Conservation (phyloP, 2,113 vertebrate genomes). For the Natator depressus region DNA sequence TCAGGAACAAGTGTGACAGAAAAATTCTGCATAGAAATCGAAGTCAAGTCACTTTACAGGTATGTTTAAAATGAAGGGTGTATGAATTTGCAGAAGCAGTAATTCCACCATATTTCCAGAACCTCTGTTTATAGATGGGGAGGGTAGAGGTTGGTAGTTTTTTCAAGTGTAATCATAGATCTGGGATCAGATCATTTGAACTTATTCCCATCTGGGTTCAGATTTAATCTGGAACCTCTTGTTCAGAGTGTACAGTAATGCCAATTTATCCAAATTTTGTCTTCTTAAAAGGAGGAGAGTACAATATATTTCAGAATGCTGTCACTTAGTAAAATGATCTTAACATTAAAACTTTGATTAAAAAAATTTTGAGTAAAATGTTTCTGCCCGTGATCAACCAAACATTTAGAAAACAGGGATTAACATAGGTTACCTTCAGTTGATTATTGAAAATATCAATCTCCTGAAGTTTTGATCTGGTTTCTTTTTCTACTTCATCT, state of each 20-base stretch:
- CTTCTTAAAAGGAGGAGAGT: background rate
- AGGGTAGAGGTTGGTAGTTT: background rate
- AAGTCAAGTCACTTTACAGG: background rate
- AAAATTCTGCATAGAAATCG: background rate
- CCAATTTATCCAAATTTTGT: background rate
- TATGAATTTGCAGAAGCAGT: conserved; percentile 10
- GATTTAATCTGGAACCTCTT: background rate
- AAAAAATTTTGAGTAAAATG: background rate
- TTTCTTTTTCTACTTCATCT: conserved; percentile 94
- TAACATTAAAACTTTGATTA: background rate
- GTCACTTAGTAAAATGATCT: background rate
- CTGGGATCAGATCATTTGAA: conserved; percentile 27
- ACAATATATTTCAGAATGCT: background rate
- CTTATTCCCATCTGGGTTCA: background rate
- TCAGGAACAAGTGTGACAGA: conserved; percentile 37
- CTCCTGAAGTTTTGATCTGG: conserved; percentile 93
- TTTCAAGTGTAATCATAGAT: background rate
- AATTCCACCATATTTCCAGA: conserved; percentile 33
- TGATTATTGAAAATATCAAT: conserved; percentile 98
- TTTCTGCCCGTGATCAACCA: background rate
- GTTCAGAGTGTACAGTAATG: background rate
- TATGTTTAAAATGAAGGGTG: background rate
- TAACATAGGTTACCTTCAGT: conserved; percentile 88
- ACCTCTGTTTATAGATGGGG: background rate
- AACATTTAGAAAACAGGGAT: background rate